Conservation (phyloP, 2,797 vertebrate genomes). For the Anguilla pacifica region DNA sequence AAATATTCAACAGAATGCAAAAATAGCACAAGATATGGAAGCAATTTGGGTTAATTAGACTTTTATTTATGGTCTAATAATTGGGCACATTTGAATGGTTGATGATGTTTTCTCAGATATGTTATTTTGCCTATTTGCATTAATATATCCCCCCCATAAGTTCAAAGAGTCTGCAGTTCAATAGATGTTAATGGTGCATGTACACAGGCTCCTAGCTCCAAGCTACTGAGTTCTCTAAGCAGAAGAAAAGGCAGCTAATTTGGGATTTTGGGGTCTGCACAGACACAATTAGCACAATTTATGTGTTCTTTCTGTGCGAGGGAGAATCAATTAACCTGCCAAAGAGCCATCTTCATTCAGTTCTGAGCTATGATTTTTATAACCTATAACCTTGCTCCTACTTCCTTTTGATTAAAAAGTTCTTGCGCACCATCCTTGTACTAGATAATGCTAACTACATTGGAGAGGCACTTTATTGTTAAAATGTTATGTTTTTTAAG, state of each 20-base stretch:
- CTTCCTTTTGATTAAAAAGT: conserved; percentile 36
- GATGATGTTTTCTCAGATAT: conserved; percentile 71
- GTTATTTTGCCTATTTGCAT: conserved; percentile 50
- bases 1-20: conserved; percentile 51
- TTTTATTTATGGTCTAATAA: conserved; percentile 77
- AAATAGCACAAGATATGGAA: conserved; percentile 78
- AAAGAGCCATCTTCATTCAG: conserved; percentile 45
- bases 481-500: background rate
- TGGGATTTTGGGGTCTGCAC: conserved; percentile 53
- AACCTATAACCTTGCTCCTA: conserved; percentile 60
- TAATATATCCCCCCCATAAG: conserved; percentile 58
- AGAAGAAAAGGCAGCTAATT: conserved; percentile 55
- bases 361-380: conserved; percentile 53
- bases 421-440: background rate
- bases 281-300: conserved; percentile 71
- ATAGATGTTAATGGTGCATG: conserved; percentile 73
- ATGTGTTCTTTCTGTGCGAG: conserved; percentile 51
- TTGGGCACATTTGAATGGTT: conserved; percentile 78
- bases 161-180: conserved; percentile 75
- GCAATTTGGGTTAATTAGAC: conserved; percentile 81
- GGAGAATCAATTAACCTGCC: conserved; percentile 60
- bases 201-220: conserved; percentile 59
- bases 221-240: conserved; percentile 56
- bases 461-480: background rate
- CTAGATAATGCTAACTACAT: background rate